phyloP scores from a whole-genome alignment of 2,797 vertebrate species.

The Platalea minor region DNA sequence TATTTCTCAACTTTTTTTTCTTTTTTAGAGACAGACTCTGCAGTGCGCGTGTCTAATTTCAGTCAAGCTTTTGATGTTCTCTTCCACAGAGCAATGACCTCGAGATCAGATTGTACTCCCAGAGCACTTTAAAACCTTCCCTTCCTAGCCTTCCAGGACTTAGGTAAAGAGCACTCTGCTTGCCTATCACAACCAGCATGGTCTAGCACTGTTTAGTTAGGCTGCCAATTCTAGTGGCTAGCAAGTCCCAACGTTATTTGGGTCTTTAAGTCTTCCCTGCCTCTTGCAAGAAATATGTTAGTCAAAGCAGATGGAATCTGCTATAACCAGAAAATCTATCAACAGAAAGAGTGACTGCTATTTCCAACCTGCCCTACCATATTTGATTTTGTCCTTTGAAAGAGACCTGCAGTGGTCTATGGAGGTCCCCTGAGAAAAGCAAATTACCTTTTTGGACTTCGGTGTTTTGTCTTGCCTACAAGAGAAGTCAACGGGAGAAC shows the following conservation, averaged over 20 bases:
- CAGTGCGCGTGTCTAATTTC: rapidly evolving
- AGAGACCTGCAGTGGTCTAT: background rate
- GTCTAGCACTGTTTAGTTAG: background rate
- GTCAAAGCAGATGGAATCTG: background rate
- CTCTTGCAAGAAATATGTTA: background rate
- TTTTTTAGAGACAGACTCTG: background rate
- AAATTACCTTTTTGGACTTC: background rate
- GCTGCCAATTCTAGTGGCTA: background rate
- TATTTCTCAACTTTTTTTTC: background rate
- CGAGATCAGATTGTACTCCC: background rate
- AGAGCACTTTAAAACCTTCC: background rate
- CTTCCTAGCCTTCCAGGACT: background rate
- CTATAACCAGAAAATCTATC: background rate
- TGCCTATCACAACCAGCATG: background rate
- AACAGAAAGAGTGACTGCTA: background rate
- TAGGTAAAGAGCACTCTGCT: background rate
- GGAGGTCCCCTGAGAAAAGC: background rate
- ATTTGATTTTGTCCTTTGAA: background rate
- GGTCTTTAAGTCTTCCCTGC: background rate
- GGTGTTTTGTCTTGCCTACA: background rate
- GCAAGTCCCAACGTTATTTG: background rate
- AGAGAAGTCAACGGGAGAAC: background rate
- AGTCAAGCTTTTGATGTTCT: background rate
- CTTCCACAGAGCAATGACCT: background rate
- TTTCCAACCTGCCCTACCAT: background rate